Base-by-base conservation (phyloP, 37 sponge, comb jelly and placozoan genomes). In the Lycopodina hypogea region DNA sequence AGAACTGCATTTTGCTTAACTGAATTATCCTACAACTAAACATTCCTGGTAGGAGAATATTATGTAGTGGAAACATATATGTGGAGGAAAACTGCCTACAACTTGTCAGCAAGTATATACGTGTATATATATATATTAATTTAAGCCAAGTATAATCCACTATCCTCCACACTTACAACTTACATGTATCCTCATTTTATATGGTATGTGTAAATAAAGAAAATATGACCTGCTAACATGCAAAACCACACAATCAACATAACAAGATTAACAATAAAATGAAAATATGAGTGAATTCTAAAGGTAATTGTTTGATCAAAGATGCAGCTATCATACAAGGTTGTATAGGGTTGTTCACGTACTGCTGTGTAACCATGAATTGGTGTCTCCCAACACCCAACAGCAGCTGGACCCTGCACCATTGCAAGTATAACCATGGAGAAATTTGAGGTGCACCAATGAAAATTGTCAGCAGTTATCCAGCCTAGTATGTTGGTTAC, bases 321-420 rank as follows among this genome's bases (percentile, higher is more conserved):
- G 88, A 63, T 32, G 82, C 60, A 8, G 82, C 76, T 59, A 81
- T 51, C 14, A 87, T 51, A 22, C 77, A 78, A 81, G 88, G 83
- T 33, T 87, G 88, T 19, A 80, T 71, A 22, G 87, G 87, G 74
- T 85, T 84, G 64, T 85, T 84, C 53, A 33, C 15, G 78, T 38
- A 63, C 85, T 78, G 65, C 61, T 78, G 22, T 79, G 71, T 23
- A 78, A 0, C 78, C 66, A 1, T 71, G 78, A 2, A 64, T 67
- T 3, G 86, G 80, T 0, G 72, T 65, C 11, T 74, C 42, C 79
- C 79, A 85, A 1, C 73, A 73, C 1, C 74, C 74, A 9, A 35
- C 76, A 11, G 81, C 50, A n/a, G 78, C 17, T 35, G 60, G 38
- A 39, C 71, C 52, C 1, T 73, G 82, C 18, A 67, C 58, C n/a